Evolutionary conservation across 2,888 invertebrate species (phyloP).

Genomic region (Drosophila tripunctata): DNA sequence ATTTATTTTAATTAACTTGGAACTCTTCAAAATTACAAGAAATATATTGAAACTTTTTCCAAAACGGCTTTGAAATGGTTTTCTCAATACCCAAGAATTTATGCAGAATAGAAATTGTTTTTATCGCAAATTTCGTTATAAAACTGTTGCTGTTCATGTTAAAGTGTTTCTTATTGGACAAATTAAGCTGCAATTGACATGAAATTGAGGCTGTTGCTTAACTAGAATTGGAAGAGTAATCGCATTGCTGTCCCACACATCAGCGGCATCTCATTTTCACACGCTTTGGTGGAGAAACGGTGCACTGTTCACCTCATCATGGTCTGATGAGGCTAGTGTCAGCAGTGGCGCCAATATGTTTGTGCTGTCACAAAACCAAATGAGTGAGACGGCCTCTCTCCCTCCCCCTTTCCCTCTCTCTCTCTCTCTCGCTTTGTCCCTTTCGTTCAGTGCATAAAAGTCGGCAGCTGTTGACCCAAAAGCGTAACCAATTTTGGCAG

Average conservation of each 20-base stretch:
- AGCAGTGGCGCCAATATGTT: conserved; percentile 52
- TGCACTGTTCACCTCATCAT: conserved; percentile 11
- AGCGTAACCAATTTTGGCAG: conserved; percentile 67
- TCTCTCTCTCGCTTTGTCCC: neutral
- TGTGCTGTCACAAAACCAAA: conserved; percentile 36
- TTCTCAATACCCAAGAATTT: too few relatives aligned
- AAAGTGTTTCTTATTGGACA: neutral
- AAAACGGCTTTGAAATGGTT: too few relatives aligned
- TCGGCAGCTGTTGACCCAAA: conserved; percentile 68
- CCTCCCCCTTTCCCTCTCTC: neutral
- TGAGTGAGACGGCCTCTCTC: conserved; percentile 5
- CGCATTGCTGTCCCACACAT: conserved; percentile 35
- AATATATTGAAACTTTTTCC: too few relatives aligned
- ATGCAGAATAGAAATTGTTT: neutral
- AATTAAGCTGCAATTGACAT: neutral
- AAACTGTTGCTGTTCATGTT: neutral
- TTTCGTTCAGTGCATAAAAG: conserved; percentile 26
- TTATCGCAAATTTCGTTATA: neutral
- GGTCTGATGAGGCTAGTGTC: conserved; percentile 18
- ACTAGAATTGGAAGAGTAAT: conserved; percentile 30
- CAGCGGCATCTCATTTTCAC: conserved; percentile 60
- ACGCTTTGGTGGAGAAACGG: conserved; percentile 28
- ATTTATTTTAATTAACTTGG: too few relatives aligned
- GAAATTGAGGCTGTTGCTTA: conserved; percentile 10
- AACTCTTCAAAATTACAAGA: too few relatives aligned